A percentile compares a stretch with the other conserved stretches of the same genome.
phyloP scores from a whole-genome alignment of 2,888 invertebrate genomes.

The Thelaira solivaga region DNA sequence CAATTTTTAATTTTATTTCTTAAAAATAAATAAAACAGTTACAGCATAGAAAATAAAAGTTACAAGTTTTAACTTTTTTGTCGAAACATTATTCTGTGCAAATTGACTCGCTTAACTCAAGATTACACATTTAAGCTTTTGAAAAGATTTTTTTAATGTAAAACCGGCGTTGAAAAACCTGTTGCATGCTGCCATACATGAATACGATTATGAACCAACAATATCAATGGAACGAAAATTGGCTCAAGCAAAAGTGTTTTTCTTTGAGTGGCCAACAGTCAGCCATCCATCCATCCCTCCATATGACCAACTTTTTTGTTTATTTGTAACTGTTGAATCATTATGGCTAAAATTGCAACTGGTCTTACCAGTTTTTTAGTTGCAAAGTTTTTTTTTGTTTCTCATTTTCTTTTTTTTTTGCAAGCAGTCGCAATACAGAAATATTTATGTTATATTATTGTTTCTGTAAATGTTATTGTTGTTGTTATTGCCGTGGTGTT shows the following conservation, averaged over 20 bases:
- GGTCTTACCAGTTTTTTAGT: constrained; percentile 53
- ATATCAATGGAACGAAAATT: background rate
- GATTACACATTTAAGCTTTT: constrained; percentile 25
- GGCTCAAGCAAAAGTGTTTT: constrained; percentile 40
- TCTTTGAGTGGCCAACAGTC: background rate
- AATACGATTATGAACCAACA: background rate
- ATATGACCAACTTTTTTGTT: no score
- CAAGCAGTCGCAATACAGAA: constrained; percentile 22
- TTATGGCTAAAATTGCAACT: constrained; percentile 47
- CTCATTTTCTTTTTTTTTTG: no score
- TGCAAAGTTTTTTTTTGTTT: constrained; percentile 30
- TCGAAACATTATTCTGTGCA: constrained; percentile 17
- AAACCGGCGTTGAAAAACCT: constrained; percentile 48
- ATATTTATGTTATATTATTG: background rate
- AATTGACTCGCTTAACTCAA: constrained; percentile 36
- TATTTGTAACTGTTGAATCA: constrained; percentile 1
- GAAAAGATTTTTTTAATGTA: constrained; percentile 21
- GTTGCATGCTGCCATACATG: constrained; percentile 39
- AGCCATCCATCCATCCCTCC: background rate
- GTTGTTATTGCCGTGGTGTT: constrained; percentile 5
- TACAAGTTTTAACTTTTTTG: background rate
- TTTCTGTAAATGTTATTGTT: background rate
- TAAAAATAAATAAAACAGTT: background rate
- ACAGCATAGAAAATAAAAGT: background rate
- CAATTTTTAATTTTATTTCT: background rate